phyloP scores from a whole-genome alignment of 2,888 invertebrate genomes.

The Spilosoma lubricipeda region DNA sequence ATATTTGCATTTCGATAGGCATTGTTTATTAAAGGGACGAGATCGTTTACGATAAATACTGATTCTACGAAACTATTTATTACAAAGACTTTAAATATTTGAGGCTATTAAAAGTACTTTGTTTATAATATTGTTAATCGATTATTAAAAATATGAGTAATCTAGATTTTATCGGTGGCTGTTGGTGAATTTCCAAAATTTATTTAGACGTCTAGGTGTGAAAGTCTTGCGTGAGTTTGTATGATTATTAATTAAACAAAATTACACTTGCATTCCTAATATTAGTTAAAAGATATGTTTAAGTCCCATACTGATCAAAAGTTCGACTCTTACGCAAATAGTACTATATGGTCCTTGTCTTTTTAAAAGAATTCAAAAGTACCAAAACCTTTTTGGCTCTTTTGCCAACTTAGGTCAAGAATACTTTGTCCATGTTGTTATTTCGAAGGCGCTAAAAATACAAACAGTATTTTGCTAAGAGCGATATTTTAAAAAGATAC shows the following conservation, averaged over 20 bases:
- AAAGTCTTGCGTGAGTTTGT: too few species aligned
- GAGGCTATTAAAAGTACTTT: neutral
- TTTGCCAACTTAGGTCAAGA: too few species aligned
- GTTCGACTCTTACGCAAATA: neutral
- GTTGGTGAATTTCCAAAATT: too few species aligned
- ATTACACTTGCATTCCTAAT: too few species aligned
- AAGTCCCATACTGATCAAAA: neutral
- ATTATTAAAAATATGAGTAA: too few species aligned
- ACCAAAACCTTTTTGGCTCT: neutral
- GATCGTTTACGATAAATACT: constrained; percentile 17
- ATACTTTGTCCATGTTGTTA: neutral
- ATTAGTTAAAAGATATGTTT: neutral
- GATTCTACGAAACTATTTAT: constrained; percentile 28
- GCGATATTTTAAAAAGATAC: neutral
- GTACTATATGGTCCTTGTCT: neutral
- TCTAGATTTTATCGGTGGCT: too few species aligned
- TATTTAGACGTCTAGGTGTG: too few species aligned
- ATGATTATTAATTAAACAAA: too few species aligned
- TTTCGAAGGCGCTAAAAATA: neutral
- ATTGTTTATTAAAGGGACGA: constrained; percentile 40
- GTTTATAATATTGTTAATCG: too few species aligned
- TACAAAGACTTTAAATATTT: constrained; percentile 18
- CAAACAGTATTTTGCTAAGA: neutral
- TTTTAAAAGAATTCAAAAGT: neutral
- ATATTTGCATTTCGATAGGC: constrained; percentile 55